Base-by-base conservation (phyloP, 2,888 invertebrate genomes). In the Agelastica alni region DNA sequence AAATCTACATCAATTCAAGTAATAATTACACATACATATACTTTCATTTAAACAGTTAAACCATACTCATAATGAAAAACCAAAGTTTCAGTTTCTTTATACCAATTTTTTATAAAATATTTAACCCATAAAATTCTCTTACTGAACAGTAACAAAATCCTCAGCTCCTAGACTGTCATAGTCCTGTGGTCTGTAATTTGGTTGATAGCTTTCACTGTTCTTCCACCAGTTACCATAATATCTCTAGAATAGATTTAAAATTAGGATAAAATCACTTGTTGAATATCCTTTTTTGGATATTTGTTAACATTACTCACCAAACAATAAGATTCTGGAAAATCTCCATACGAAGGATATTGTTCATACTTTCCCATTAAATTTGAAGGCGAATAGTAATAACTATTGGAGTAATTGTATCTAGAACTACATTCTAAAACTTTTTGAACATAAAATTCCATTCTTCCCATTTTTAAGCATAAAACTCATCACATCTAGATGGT, bases 171-270 rank as follows among this genome's bases (percentile, higher is more conserved):
- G 80, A 17, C 79, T 74, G 54, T 80, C 82, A 58, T 81, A 79
- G 73, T 90, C 90, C 71, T 90, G 89, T 4, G 86, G 83, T 82
- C 87, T 87, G 66, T 88, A 91, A 69, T 87, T 85, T 59, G 79
- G 76, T 60, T 84, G 82, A 56, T 81, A 82, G 5, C 88, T 88
- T 39, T 89, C 89, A n/a, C 88, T 88, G 65, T 84, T 81, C 39
- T 87, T 84, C 91, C 91, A 92, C 92, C 92, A 92, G 55, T 80
- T 83, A 6, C 93, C 93, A 77, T 93, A 93, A 0, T 89, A 88
- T 75, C 91, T 84, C 92, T 93, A 68, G 16, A 74, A 53, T 10
- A 48, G 6, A 7, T 26, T 7, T 7, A 26, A 26, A 22, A 26
- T 22, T 22, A 26, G n/a, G 9, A 26, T 26, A 26, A n/a, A n/a